A percentile compares a stretch with the other conserved stretches of the same genome.
Evolutionary conservation across 1,140 invertebrate species (phyloP).

Genomic region (Cylas formicarius): DNA sequence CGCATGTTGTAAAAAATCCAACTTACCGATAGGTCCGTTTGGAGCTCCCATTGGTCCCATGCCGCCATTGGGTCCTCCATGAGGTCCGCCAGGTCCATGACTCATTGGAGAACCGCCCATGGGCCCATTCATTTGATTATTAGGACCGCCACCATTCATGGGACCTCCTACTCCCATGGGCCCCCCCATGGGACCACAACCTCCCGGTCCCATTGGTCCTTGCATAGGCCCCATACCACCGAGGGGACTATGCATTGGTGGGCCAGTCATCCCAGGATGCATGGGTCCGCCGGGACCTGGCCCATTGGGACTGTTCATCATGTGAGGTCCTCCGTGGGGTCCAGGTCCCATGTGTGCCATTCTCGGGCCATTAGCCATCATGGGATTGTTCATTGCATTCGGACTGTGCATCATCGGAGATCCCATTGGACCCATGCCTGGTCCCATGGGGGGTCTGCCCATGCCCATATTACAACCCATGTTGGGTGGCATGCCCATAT

Average conservation of each 20-base stretch:
- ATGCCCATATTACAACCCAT: slow-evolving; percentile 47
- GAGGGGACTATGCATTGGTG: slow-evolving; percentile 47
- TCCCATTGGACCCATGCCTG: slow-evolving; percentile 42
- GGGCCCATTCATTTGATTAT: slow-evolving; percentile 36
- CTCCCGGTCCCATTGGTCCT: slow-evolving; percentile 56
- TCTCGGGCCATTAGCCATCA: slow-evolving; percentile 40
- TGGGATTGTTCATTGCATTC: slow-evolving; percentile 37
- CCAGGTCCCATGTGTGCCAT: slow-evolving; percentile 30
- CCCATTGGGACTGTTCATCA: slow-evolving; percentile 40
- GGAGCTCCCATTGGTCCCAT: slow-evolving; percentile 17
- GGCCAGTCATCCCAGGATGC: slow-evolving; percentile 34
- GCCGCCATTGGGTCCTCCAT: slow-evolving; percentile 7
- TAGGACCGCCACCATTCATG: slow-evolving; percentile 48
- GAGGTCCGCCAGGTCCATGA: slow-evolving; percentile 4
- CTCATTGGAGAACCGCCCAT: slow-evolving; percentile 49
- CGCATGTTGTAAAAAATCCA: too few relatives aligned
- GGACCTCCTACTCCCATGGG: slow-evolving; percentile 49
- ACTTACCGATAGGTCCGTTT: slow-evolving; percentile 17
- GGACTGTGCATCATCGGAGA: slow-evolving; percentile 50
- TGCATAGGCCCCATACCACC: slow-evolving; percentile 40
- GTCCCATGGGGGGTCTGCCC: slow-evolving; percentile 51
- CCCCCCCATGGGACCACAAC: slow-evolving; percentile 43
- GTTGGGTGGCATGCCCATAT: slow-evolving; percentile 40
- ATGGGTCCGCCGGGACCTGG: slow-evolving; percentile 30
- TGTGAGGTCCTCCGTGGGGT: slow-evolving; percentile 32